phyloP scores from a whole-genome alignment of 2,888 invertebrate species.

The Cabera pusaria region DNA sequence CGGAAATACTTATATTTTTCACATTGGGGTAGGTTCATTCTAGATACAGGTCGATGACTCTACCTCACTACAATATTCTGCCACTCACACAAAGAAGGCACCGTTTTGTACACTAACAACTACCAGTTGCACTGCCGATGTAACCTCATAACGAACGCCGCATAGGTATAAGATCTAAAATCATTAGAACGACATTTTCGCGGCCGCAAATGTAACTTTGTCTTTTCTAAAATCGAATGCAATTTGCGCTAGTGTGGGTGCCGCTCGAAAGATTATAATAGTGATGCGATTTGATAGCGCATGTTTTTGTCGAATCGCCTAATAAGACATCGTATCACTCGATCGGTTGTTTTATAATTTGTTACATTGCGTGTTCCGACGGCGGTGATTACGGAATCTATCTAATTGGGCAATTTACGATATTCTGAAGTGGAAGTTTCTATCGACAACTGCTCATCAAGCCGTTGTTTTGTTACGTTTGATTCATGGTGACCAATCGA shows the following conservation, averaged over 20 bases:
- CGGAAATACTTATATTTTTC: constrained; percentile 55
- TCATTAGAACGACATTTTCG: constrained; percentile 21
- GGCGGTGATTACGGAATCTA: constrained; percentile 41
- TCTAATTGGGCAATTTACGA: constrained; percentile 24
- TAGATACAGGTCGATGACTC: constrained; percentile 73
- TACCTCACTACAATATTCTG: constrained; percentile 30
- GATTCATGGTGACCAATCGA: constrained; percentile 15
- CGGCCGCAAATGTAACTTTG: constrained; percentile 41
- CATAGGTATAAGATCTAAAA: constrained; percentile 36
- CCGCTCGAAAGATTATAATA: constrained; percentile 60
- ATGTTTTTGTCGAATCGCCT: constrained; percentile 60
- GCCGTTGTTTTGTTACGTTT: constrained; percentile 18
- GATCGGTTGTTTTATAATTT: constrained; percentile 36
- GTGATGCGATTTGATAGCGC: constrained; percentile 67
- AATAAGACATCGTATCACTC: constrained; percentile 43
- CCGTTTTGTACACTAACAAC: constrained; percentile 38
- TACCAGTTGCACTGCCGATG: constrained; percentile 10
- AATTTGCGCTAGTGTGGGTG: constrained; percentile 54
- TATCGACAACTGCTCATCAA: constrained; percentile 18
- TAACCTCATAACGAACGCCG: constrained; percentile 33
- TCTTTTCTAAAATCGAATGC: constrained; percentile 58
- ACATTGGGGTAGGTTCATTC: constrained; percentile 73
- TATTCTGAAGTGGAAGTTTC: constrained; percentile 16
- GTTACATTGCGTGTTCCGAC: constrained; percentile 44
- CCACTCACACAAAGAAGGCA: constrained; percentile 41